phyloP scores from a whole-genome alignment of 2,797 vertebrate species.

The Gobio occitaniae region DNA sequence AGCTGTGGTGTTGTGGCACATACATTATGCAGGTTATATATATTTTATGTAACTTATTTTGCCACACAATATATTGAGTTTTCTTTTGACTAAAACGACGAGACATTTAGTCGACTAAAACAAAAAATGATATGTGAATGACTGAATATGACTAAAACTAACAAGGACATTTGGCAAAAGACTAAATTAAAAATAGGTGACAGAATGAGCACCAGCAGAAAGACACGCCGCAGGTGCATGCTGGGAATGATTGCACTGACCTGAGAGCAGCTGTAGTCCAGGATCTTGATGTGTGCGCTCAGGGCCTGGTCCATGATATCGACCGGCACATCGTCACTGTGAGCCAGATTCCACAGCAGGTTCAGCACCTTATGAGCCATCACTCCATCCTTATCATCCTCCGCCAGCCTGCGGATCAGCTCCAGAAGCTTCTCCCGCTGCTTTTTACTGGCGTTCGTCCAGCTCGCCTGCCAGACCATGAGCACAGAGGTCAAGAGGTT shows the following conservation, averaged over 20 bases:
- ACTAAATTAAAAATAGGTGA: too few relatives aligned
- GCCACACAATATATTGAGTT: too few relatives aligned
- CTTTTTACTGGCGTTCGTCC: slow-evolving; percentile 99
- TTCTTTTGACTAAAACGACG: too few relatives aligned
- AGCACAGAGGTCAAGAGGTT: neutral
- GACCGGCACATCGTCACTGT: slow-evolving; percentile 97
- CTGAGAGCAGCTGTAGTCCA: slow-evolving; percentile 99
- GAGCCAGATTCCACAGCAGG: slow-evolving; percentile 96
- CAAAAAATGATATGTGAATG: too few relatives aligned
- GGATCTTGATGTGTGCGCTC: slow-evolving; percentile 98
- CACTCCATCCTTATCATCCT: slow-evolving; percentile 98
- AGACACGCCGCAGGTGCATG: too few relatives aligned
- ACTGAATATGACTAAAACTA: too few relatives aligned
- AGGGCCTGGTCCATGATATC: slow-evolving; percentile 99
- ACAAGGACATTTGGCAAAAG: too few relatives aligned
- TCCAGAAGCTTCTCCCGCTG: slow-evolving; percentile 98
- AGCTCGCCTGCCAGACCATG: slow-evolving; percentile 85
- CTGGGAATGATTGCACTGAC: slow-evolving; percentile 65
- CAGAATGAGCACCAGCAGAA: neutral
- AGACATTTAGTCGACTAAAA: too few relatives aligned
- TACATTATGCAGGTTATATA: too few relatives aligned
- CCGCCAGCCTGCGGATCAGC: slow-evolving; percentile 94
- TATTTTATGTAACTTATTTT: too few relatives aligned
- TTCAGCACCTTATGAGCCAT: slow-evolving; percentile 99
- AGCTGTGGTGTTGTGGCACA: too few relatives aligned